Evolutionary conservation across 1,140 invertebrate genomes (phyloP).

Genomic region (Drosophila tani): DNA sequence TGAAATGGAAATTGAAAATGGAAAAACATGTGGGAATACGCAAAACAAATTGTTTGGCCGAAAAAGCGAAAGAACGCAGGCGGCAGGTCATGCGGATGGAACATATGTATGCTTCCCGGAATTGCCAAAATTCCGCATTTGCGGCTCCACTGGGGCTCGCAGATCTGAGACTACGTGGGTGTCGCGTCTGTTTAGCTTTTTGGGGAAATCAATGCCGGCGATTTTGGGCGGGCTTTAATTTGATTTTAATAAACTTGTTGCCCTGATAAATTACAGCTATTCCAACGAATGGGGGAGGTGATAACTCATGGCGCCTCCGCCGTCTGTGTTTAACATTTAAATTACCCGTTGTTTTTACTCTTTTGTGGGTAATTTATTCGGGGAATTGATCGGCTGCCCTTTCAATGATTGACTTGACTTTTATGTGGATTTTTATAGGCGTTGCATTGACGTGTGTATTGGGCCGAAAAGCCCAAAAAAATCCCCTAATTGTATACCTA

Average conservation of each 20-base stretch:
- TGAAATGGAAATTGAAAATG: slow-evolving; percentile 54
- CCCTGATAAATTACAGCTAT: slow-evolving; percentile 30
- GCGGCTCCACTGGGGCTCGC: slow-evolving; percentile 41
- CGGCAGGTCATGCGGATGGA: slow-evolving; percentile 40
- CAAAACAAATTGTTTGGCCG: slow-evolving; percentile 49
- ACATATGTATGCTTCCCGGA: slow-evolving; percentile 46
- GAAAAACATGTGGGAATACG: slow-evolving; percentile 40
- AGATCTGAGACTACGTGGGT: slow-evolving; percentile 43
- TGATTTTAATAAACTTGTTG: slow-evolving; percentile 46
- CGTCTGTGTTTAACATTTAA: slow-evolving; percentile 50
- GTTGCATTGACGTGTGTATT: slow-evolving; percentile 59
- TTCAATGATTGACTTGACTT: slow-evolving; percentile 54
- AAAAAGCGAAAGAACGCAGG: slow-evolving; percentile 35
- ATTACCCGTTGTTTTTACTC: slow-evolving; percentile 30
- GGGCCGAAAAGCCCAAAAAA: slow-evolving; percentile 27
- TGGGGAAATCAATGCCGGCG: slow-evolving; percentile 35
- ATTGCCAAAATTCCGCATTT: slow-evolving; percentile 44
- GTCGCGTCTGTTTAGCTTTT: slow-evolving; percentile 59
- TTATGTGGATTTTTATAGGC: slow-evolving; percentile 67
- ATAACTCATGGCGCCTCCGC: slow-evolving; percentile 47
- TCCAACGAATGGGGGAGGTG: slow-evolving; percentile 4
- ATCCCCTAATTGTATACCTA: slow-evolving; percentile 37
- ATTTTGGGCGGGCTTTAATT: slow-evolving; percentile 27
- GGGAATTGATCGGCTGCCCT: slow-evolving; percentile 42
- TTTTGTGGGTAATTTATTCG: slow-evolving; percentile 58